Conservation (phyloP, 2,888 invertebrate genomes). For the Cosmia pyralina region DNA sequence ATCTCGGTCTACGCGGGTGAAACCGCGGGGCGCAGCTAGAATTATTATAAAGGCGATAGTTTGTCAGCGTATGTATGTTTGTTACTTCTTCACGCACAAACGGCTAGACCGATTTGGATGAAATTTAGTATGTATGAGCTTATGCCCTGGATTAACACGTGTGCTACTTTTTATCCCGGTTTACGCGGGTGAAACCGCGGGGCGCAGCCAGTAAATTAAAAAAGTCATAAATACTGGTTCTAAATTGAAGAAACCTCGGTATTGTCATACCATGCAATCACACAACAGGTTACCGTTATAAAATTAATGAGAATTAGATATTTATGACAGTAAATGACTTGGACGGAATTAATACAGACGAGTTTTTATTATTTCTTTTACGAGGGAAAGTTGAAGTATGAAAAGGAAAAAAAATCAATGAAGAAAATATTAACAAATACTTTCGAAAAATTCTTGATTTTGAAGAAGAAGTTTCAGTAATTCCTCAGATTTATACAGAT, state of each 20-base stretch:
- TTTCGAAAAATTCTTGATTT: background rate
- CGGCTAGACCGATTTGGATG: no score
- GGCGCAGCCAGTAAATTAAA: no score
- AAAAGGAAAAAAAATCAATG: background rate
- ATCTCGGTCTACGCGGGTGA: no score
- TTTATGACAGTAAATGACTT: conserved; percentile 44
- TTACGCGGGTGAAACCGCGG: no score
- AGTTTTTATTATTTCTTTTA: conserved; percentile 8
- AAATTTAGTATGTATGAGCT: no score
- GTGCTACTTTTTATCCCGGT: no score
- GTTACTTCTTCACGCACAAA: no score
- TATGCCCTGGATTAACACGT: no score
- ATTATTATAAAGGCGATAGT: no score
- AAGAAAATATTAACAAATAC: background rate
- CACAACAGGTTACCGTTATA: conserved; percentile 36
- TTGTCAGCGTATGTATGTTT: no score
- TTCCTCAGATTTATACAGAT: no score
- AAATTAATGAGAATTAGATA: conserved; percentile 51
- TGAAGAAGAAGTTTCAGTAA: background rate
- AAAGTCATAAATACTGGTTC: background rate
- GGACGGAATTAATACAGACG: conserved; percentile 2
- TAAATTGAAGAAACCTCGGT: conserved; percentile 23
- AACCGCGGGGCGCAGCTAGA: no score
- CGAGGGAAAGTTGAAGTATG: background rate
- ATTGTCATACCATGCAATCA: conserved; percentile 34